Conservation (phyloP, 1,140 invertebrate genomes). For the Aphaenogaster floridana region DNA sequence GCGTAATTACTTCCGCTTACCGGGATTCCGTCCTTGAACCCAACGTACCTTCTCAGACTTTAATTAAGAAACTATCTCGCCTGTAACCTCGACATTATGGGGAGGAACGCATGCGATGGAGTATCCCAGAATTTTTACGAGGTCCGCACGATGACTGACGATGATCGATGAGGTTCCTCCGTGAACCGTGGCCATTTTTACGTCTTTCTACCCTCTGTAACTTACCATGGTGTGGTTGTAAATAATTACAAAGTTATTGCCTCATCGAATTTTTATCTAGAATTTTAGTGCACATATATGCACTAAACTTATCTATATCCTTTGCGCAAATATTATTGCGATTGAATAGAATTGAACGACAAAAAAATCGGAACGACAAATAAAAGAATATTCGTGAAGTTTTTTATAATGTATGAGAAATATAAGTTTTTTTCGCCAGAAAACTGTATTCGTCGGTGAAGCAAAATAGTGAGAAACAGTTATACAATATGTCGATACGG, state of each 20-base stretch:
- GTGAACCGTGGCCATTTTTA: slow-evolving; percentile 75
- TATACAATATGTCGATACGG: slow-evolving; percentile 56
- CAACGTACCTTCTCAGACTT: slow-evolving; percentile 68
- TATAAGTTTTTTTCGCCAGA: slow-evolving; percentile 34
- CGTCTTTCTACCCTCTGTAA: slow-evolving; percentile 49
- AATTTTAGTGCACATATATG: neutral
- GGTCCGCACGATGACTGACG: slow-evolving; percentile 77
- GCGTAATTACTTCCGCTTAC: slow-evolving; percentile 73
- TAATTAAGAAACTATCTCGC: slow-evolving; percentile 83
- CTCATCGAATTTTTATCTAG: neutral
- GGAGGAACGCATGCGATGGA: slow-evolving; percentile 48
- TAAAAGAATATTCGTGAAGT: neutral
- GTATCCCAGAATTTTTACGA: slow-evolving; percentile 76
- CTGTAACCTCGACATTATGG: slow-evolving; percentile 67
- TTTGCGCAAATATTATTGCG: neutral
- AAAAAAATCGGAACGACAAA: neutral
- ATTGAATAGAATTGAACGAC: neutral
- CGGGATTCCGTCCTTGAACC: slow-evolving; percentile 68
- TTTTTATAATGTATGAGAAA: slow-evolving; percentile 33
- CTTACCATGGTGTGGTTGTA: slow-evolving; percentile 15
- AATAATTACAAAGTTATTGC: slow-evolving; percentile 36
- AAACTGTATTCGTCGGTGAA: slow-evolving; percentile 6
- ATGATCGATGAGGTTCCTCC: slow-evolving; percentile 81
- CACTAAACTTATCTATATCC: neutral
- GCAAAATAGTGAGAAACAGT: slow-evolving; percentile 48